Evolutionary conservation across 2,113 vertebrate genomes (phyloP), one percentile per base, ranked within the genome.

Genomic region (Lamprologus ornatipinnis): DNA sequence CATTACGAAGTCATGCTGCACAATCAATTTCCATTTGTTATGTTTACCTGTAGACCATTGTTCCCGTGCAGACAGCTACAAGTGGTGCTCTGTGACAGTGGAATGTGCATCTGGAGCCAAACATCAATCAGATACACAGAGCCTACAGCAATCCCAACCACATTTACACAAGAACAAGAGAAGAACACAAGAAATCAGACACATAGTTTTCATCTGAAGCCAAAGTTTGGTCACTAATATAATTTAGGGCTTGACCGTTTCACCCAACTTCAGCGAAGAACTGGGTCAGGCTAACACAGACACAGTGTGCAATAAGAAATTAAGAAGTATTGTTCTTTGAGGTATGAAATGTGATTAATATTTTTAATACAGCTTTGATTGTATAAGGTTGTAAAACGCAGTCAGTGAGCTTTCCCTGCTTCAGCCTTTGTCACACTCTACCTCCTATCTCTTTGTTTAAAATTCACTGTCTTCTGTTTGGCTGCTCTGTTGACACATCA

Each of bases 401-500:
- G 40, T 55, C 53, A 55, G 7, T 13, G 63, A 33, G 54, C 65
- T 26, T 86, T 9, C 37, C n/a, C 28, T 73, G 78, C n/a, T 60
- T 14, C 49, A 80, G 6, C 87, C 58, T 65, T 53, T 83, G 49
- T 82, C 81, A 15, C n/a, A 65, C 17, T 83, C 73, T 81, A 40
- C 26, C 21, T 81, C 17, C 2, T 80, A 88, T 21, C 28, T 80
- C 45, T 86, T 83, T 73, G 35, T 85, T 90, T 83, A 15, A 82
- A 87, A 90, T 85, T 85, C 73, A 86, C 53, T 70, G 4, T 87
- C 83, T 88, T 88, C 28, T 81, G 14, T 87, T 78, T 78, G 68
- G 31, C 80, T 92, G 63, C 54, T 91, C 54, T 86, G 54, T 73
- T 89, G 80, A 85, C 81, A 91, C 84, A 73, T 80, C 55, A n/a